Evolutionary conservation across 2,797 vertebrate species (phyloP).

Genomic region (Melanotaenia boesemani): DNA sequence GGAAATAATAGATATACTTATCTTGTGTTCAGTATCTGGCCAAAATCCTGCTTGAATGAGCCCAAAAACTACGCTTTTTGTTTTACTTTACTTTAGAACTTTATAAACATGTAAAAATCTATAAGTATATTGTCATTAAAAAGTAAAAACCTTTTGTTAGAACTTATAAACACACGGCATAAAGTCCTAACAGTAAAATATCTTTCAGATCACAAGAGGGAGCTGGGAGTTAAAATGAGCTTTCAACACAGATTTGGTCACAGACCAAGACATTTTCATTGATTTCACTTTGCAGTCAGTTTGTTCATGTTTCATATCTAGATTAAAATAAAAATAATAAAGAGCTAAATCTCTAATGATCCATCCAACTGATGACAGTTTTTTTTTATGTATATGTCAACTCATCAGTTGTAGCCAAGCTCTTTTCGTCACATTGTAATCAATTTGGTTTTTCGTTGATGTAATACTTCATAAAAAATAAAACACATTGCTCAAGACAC

Average conservation of each 20-base stretch:
- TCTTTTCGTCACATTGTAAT: conserved; percentile 25
- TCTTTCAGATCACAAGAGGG: conserved; percentile 37
- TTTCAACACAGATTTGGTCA: conserved; percentile 44
- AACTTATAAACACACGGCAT: conserved; percentile 25
- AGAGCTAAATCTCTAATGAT: conserved; percentile 7
- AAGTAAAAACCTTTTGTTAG: conserved; percentile 35
- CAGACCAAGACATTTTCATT: conserved; percentile 63
- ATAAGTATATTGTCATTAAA: conserved; percentile 4
- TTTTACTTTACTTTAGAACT: conserved; percentile 6
- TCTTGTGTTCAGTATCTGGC: background rate
- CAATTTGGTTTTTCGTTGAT: conserved; percentile 25
- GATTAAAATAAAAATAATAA: conserved; percentile 9
- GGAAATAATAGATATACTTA: conserved; percentile 4
- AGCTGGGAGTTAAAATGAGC: conserved; percentile 28
- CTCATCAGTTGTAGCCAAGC: conserved; percentile 20
- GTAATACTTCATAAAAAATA: conserved; percentile 18
- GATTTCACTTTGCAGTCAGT: conserved; percentile 53
- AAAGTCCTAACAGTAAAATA: conserved; percentile 41
- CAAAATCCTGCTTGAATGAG: conserved; percentile 8
- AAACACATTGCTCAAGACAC: conserved; percentile 12
- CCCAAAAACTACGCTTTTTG: conserved; percentile 26
- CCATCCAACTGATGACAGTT: conserved; percentile 6
- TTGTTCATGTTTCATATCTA: conserved; percentile 65
- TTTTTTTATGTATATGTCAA: background rate
- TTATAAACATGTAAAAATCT: conserved; percentile 4